Base-by-base conservation (phyloP, 2,888 invertebrate species). In the Scelioninae gen. 2 region DNA sequence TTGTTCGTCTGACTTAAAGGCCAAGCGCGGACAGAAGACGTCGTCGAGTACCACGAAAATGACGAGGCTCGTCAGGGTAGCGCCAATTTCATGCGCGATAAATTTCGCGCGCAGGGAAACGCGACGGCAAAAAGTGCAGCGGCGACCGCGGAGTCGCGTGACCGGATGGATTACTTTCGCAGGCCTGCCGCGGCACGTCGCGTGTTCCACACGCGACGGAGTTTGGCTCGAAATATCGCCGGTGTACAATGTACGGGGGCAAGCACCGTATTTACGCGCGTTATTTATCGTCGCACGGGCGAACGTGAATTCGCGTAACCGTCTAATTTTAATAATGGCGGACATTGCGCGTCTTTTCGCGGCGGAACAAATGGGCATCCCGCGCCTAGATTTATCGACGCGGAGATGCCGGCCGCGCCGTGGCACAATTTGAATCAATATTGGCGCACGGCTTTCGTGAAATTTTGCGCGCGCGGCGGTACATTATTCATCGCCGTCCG, bases 1-100 rank as follows among this genome's bases (percentile, higher is more conserved):
- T 75, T 79, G 80, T 79, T 76, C 78, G 75, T 75, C 64, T 72
- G 64, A 73, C 73, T 73, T 48, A 68, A 73, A 73, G 68, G 77
- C 77, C 79, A 78, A 73, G 76, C 74, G 78, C 63, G 74, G 69
- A 77, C 73, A 76, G 74, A 67, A 70, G 52, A 57, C 55, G 75
- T 75, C 76, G 74, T 65, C 70, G 64, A 52, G 53, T 72, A 65
- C 63, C 11, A 41, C 46, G 64, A 69, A 69, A 65, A 74, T 74
- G 74, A 74, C 63, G 67, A 71, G 57, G 28, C 50, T 74, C 63
- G 65, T 67, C 58, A 61, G 22, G 19, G 41, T 28, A 63, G 53
- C 55, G 76, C 69, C 72, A 76, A 79, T 76, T 77, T 68, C 52
- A 57, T 50, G 55, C 61, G 18, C 67, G 13, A 41, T 52, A 57